These are phyloP conservation scores for Cheilosia grossa DNA, from an alignment of 2,888 invertebrate genomes.

Conservation along the genomic window DNA sequence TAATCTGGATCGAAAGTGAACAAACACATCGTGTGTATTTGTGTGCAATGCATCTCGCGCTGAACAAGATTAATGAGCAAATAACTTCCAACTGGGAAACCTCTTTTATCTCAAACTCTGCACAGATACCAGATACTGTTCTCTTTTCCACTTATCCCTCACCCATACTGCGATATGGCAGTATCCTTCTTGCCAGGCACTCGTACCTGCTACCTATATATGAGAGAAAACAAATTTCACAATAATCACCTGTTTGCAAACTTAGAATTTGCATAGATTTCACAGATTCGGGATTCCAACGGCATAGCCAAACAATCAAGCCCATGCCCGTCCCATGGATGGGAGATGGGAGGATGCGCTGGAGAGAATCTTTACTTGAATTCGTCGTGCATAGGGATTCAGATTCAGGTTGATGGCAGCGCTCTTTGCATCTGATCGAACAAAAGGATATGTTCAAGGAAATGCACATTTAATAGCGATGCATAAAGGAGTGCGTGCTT, in stretches of 20 bases:
- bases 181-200: constrained; percentile 34
- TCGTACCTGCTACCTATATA: background rate
- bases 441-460: constrained; percentile 63
- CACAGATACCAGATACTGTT: constrained; percentile 16
- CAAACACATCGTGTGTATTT: constrained; percentile 3
- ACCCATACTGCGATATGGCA: background rate
- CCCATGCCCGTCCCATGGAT: background rate
- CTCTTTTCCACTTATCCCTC: constrained; percentile 5
- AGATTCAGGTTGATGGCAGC: constrained; percentile 16
- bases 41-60: constrained; percentile 31
- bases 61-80: constrained; percentile 75
- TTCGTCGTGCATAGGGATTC: constrained; percentile 4
- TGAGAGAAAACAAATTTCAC: constrained; percentile 72
- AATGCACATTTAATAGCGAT: constrained; percentile 60
- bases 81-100: constrained; percentile 65
- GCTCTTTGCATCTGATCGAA: constrained; percentile 39
- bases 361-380: constrained; percentile 1
- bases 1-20: constrained; percentile 64
- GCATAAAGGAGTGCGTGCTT: constrained; percentile 53
- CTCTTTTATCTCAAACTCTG: constrained; percentile 47
- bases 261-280: constrained; percentile 75
- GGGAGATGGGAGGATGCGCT: constrained; percentile 8
- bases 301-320: constrained; percentile 66
- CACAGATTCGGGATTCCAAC: constrained; percentile 69
- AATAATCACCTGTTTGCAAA: constrained; percentile 75